These are phyloP conservation scores for Aleiodes leptofemur DNA, from an alignment of 2,888 invertebrate genomes.

Conservation along the genomic window DNA sequence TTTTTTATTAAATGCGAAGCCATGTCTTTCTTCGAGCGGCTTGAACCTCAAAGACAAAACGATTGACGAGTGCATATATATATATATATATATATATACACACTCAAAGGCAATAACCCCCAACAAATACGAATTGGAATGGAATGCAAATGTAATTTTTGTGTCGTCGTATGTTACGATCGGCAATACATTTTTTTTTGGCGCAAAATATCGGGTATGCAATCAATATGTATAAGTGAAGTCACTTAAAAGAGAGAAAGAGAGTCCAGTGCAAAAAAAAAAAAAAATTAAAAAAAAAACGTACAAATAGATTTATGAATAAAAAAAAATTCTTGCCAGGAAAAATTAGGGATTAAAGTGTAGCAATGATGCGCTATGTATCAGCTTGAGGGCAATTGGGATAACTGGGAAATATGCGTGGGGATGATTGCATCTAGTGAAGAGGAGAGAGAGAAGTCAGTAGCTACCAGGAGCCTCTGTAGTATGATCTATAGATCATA, in stretches of 20 bases:
- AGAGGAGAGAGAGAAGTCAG: conserved; percentile 52
- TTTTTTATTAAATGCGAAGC: conserved; percentile 9
- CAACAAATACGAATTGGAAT: conserved; percentile 51
- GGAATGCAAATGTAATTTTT: conserved; percentile 70
- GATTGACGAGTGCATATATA: conserved; percentile 47
- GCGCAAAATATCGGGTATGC: conserved; percentile 62
- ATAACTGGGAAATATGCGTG: conserved; percentile 24
- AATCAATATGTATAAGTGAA: conserved; percentile 74
- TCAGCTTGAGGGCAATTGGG: conserved; percentile 11
- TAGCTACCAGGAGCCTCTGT: conserved; percentile 67
- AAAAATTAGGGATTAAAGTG: conserved; percentile 24
- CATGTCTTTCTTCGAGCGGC: conserved; percentile 24
- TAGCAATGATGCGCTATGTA: background rate
- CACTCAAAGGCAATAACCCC: conserved; percentile 20
- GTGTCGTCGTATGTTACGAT: conserved; percentile 60
- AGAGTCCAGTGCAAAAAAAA: conserved; percentile 21
- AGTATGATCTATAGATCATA: conserved; percentile 70
- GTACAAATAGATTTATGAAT: conserved; percentile 15
- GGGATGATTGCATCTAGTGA: conserved; percentile 61
- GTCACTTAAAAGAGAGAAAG: conserved; percentile 46
- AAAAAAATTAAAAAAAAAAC: conserved; percentile 29
- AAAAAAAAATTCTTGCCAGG: background rate
- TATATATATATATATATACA: background rate
- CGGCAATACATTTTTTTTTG: conserved; percentile 67
- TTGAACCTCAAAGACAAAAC: conserved; percentile 36